Base-by-base conservation (phyloP, 2,797 vertebrate species). In the Adelosebastes latens region DNA sequence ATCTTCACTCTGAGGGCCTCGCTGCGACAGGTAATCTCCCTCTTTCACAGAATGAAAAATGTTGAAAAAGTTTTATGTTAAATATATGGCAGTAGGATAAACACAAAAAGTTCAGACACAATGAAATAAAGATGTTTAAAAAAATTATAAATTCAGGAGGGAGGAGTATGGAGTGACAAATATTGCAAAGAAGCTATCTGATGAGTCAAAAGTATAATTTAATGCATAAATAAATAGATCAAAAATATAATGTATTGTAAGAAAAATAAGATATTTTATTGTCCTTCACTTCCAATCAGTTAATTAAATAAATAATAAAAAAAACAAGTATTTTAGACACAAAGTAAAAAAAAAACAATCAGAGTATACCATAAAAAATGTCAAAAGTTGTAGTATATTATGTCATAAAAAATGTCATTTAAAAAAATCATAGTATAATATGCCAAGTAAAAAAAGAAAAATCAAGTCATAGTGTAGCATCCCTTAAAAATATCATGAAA, bases 21-120 rank as follows among this genome's bases (percentile, higher is more conserved):
- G 12, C 88, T 90, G 88, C 92, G 93, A 67, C 88, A 89, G 78
- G 73, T 90, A 4, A 85, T 71, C 94, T 92, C 96, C 92, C 93
- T 96, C 92, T n/a, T n/a, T n/a, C n/a, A 67, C 46, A 63, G 49
- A 63, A 49, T 2, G n/a, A 12, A 29, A 32, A 53, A 36, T 1
- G 9, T 6, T 39, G 12, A 39, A 18, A n/a, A 61, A 10, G 18
- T 31, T 39, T 39, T 10, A 31, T 10, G 8, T 18, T 20, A 31
- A 31, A 2, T 53, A 56, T 6, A 24, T 12, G 52, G 52, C 52
- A 22, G 52, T n/a, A 53, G 0, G 9, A 53, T n/a, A 53, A n/a
- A 22, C 20, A n/a, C 20, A n/a, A 53, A n/a, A 53, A 53, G 53
- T 24, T 24, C 53, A 55, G 11, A 24, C 22, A 24, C 53, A 55